phyloP scores from a whole-genome alignment of 2,113 vertebrate genomes.

The Tor tambroides region DNA sequence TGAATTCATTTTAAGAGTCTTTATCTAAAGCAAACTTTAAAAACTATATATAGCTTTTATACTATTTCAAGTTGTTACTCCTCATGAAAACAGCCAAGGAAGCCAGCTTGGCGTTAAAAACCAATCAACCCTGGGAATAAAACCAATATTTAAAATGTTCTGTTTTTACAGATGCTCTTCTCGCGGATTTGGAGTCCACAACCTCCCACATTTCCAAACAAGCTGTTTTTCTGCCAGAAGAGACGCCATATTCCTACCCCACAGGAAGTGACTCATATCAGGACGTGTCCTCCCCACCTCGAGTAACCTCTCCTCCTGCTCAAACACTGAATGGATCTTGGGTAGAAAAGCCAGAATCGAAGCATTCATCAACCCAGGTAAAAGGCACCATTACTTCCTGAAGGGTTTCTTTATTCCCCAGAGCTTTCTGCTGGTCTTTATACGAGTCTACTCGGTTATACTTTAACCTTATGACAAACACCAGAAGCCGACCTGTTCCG shows the following conservation, averaged over 20 bases:
- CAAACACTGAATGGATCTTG: slow-evolving; percentile 91
- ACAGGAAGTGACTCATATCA: slow-evolving; percentile 87
- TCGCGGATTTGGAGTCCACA: slow-evolving; percentile 96
- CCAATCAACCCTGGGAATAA: neutral
- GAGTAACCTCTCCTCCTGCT: slow-evolving; percentile 84
- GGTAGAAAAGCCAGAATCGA: slow-evolving; percentile 80
- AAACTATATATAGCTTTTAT: no score
- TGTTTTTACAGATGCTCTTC: slow-evolving; percentile 82
- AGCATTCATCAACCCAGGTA: slow-evolving; percentile 85
- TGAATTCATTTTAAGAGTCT: no score
- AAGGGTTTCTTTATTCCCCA: neutral
- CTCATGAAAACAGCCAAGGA: no score
- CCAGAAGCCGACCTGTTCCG: neutral
- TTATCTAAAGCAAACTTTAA: no score
- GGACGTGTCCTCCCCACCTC: slow-evolving; percentile 83
- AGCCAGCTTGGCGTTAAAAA: neutral
- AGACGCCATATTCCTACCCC: slow-evolving; percentile 93
- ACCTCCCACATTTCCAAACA: slow-evolving; percentile 95
- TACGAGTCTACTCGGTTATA: slow-evolving; percentile 8
- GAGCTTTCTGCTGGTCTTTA: neutral
- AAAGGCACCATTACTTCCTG: neutral
- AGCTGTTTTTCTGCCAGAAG: slow-evolving; percentile 87
- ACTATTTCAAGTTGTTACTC: no score
- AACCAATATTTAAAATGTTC: neutral
- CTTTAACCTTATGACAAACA: slow-evolving; percentile 31